These are phyloP conservation scores for Heliornis fulica DNA, from an alignment of 2,113 vertebrate species.

Conservation along the genomic window DNA sequence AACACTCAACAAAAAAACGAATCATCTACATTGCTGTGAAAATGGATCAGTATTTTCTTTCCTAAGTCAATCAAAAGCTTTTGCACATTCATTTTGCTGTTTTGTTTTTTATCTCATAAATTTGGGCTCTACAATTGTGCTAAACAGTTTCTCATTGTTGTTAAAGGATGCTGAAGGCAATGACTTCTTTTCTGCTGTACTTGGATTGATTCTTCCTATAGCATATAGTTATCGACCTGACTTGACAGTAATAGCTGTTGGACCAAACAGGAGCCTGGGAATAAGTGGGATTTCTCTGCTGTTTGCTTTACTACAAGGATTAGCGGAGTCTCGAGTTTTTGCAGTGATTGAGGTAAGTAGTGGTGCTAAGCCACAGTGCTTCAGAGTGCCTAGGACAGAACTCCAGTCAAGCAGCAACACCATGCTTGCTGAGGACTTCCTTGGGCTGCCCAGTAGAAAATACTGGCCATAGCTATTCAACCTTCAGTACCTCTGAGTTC, in stretches of 20 bases:
- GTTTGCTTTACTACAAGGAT: slow-evolving; percentile 76
- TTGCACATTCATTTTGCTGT: neutral
- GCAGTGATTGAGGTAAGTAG: slow-evolving; percentile 82
- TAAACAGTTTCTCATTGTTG: neutral
- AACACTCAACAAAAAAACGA: neutral
- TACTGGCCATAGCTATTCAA: neutral
- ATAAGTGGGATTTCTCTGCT: slow-evolving; percentile 78
- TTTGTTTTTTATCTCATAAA: neutral
- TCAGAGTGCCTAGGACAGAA: neutral
- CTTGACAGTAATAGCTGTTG: slow-evolving; percentile 78
- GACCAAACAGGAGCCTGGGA: slow-evolving; percentile 59
- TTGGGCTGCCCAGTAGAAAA: neutral
- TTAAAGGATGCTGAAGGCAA: slow-evolving; percentile 68
- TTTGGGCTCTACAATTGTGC: neutral
- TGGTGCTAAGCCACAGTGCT: neutral
- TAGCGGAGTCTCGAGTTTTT: slow-evolving; percentile 80
- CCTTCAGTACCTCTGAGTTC: neutral
- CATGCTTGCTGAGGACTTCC: neutral
- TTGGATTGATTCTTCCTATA: slow-evolving; percentile 86
- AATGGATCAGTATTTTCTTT: neutral
- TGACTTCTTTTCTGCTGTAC: slow-evolving; percentile 75
- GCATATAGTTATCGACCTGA: slow-evolving; percentile 85
- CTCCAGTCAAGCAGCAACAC: neutral
- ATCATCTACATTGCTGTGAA: neutral
- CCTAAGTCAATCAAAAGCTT: neutral